Conservation (phyloP, 2,797 vertebrate species). For the Apogon hyalosoma region DNA sequence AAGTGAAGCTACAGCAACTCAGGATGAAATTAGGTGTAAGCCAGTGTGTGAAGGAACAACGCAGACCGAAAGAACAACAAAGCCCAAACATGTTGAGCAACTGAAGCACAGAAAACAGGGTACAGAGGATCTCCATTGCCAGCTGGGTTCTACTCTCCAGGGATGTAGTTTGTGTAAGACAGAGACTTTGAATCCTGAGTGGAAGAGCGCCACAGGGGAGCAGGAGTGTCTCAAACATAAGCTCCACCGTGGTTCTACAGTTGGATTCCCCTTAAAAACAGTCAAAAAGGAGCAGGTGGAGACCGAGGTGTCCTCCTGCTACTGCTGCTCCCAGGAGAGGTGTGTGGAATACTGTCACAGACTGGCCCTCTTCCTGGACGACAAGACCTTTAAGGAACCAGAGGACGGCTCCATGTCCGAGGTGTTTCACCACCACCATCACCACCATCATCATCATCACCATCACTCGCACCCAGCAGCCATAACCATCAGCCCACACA, state of each 20-base stretch:
- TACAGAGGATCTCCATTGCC: conserved; percentile 53
- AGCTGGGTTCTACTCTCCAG: conserved; percentile 50
- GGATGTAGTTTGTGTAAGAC: conserved; percentile 77
- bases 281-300: conserved; percentile 86
- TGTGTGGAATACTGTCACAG: conserved; percentile 91
- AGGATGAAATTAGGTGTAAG: conserved; percentile 41
- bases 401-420: conserved; percentile 88
- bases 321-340: conserved; percentile 88
- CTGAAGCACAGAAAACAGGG: conserved; percentile 72
- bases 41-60: conserved; percentile 30
- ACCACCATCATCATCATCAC: conserved; percentile 80
- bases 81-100: conserved; percentile 69
- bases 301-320: conserved; percentile 82
- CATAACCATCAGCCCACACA: conserved; percentile 80
- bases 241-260: conserved; percentile 74
- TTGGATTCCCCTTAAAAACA: conserved; percentile 81
- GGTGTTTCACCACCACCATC: conserved; percentile 85
- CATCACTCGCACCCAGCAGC: conserved; percentile 80
- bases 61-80: conserved; percentile 63
- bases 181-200: conserved; percentile 72
- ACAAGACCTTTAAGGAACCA: conserved; percentile 90
- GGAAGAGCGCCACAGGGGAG: conserved; percentile 68
- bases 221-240: conserved; percentile 75
- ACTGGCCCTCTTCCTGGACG: conserved; percentile 93
- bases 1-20: conserved; percentile 57